Percentiles rank a stretch among this genome's conserved stretches.
Evolutionary conservation across 1,140 invertebrate species (phyloP).

Genomic region (Hyposmocoma kahamanoa): DNA sequence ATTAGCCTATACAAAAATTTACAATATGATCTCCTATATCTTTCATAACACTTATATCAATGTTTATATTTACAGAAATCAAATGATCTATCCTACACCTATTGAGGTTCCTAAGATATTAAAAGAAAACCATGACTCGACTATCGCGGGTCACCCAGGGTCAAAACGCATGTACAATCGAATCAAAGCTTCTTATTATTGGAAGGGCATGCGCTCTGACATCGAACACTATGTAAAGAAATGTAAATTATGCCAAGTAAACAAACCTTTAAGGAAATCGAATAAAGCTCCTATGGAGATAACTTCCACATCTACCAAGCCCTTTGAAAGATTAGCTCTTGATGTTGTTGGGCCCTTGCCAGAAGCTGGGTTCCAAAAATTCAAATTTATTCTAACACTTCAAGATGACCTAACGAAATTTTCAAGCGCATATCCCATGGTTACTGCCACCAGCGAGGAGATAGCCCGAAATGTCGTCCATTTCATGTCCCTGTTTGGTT

Average conservation of each 20-base stretch:
- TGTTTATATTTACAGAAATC: constrained; percentile 11
- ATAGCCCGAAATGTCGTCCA: constrained; percentile 7
- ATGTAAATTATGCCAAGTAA: constrained; percentile 19
- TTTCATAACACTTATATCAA: constrained; percentile 16
- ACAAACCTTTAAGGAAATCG: constrained; percentile 17
- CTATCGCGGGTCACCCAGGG: constrained; percentile 15
- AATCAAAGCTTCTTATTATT: constrained; percentile 18
- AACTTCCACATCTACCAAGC: constrained; percentile 16
- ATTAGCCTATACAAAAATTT: constrained; percentile 16
- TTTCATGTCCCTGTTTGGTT: constrained; percentile 18
- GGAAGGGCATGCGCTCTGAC: constrained; percentile 23
- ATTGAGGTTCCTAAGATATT: constrained; percentile 18
- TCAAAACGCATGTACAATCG: constrained; percentile 13
- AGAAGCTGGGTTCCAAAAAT: constrained; percentile 8
- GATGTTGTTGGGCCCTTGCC: constrained; percentile 23
- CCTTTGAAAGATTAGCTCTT: constrained; percentile 12
- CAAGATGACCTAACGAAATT: constrained; percentile 18
- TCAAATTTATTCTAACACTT: constrained; percentile 18
- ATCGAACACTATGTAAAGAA: constrained; percentile 21
- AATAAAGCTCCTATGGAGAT: constrained; percentile 24
- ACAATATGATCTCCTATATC: constrained; percentile 15
- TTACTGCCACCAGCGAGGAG: constrained; percentile 7
- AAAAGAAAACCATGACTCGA: constrained; percentile 16
- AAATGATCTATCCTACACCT: constrained; percentile 16
- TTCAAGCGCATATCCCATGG: constrained; percentile 7